phyloP scores from a whole-genome alignment of 1,140 invertebrate species.

The Meloidogyne floridensis region DNA sequence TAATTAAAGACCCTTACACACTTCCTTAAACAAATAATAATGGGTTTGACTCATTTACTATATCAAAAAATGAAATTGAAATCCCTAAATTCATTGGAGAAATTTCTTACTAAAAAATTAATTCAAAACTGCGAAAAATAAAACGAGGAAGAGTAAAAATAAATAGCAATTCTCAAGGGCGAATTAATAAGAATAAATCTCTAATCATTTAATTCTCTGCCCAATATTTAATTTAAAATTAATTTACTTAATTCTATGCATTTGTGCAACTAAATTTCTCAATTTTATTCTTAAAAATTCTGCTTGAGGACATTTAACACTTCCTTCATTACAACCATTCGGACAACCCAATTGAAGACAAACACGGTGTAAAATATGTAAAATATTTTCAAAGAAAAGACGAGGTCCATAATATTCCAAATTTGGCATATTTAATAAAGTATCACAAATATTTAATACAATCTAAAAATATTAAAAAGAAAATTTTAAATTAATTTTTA shows the following conservation, averaged over 20 bases:
- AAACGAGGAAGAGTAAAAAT: no score
- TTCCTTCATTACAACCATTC: slow-evolving; percentile 80
- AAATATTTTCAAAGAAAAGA: slow-evolving; percentile 66
- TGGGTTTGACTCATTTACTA: no score
- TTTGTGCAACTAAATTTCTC: slow-evolving; percentile 75
- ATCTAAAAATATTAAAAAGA: slow-evolving; percentile 35
- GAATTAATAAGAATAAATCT: no score
- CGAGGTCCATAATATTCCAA: neutral
- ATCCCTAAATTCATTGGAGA: no score
- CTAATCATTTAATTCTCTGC: no score
- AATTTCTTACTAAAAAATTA: no score
- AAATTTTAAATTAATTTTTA: no score
- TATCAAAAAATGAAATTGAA: no score
- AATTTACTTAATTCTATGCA: slow-evolving; percentile 69
- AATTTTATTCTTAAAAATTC: slow-evolving; percentile 86
- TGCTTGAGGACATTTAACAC: slow-evolving; percentile 77
- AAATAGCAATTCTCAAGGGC: no score
- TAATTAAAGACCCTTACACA: no score
- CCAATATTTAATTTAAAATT: slow-evolving; percentile 67
- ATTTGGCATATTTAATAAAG: slow-evolving; percentile 51
- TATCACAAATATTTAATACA: slow-evolving; percentile 61
- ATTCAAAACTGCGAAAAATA: no score
- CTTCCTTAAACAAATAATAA: no score
- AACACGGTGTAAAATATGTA: slow-evolving; percentile 72
- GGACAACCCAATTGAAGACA: slow-evolving; percentile 87